Conservation (phyloP, 64 coral and sea anemone species). For the Trachythela sp. region DNA sequence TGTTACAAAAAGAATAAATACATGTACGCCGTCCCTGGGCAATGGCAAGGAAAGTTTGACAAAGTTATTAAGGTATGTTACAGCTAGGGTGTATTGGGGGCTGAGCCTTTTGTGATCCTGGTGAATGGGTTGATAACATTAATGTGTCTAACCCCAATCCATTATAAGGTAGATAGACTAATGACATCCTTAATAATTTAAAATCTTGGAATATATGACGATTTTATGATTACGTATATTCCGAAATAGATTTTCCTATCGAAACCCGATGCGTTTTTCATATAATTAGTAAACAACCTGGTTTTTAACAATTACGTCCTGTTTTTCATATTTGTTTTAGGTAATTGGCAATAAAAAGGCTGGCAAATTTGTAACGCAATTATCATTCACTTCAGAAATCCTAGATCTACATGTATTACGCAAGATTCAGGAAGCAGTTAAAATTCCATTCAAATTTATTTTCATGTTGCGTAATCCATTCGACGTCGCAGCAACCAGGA, state of each 20-base stretch:
- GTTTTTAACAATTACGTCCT: background rate
- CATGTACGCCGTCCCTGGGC: background rate
- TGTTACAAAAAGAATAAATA: background rate
- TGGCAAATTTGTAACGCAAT: background rate
- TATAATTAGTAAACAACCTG: background rate
- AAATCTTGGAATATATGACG: too few relatives aligned
- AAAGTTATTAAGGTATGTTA: background rate
- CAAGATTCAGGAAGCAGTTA: background rate
- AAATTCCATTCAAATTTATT: background rate
- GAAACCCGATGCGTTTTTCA: background rate
- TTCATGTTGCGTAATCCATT: background rate
- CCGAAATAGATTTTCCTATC: background rate
- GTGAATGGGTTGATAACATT: too few relatives aligned
- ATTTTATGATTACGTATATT: too few relatives aligned
- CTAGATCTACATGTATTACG: background rate
- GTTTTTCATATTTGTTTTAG: background rate
- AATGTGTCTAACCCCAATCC: too few relatives aligned
- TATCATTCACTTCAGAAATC: background rate
- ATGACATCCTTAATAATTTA: too few relatives aligned
- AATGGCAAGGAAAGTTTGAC: conserved; percentile 3
- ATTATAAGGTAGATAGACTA: too few relatives aligned
- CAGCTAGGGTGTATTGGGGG: too few relatives aligned
- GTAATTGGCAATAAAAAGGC: background rate
- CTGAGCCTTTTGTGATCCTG: background rate
- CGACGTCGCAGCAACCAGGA: background rate